Percentiles rank a stretch among this genome's conserved stretches.
Conservation (phyloP, 2,888 invertebrate species). For the Tricholauxania praeusta region DNA sequence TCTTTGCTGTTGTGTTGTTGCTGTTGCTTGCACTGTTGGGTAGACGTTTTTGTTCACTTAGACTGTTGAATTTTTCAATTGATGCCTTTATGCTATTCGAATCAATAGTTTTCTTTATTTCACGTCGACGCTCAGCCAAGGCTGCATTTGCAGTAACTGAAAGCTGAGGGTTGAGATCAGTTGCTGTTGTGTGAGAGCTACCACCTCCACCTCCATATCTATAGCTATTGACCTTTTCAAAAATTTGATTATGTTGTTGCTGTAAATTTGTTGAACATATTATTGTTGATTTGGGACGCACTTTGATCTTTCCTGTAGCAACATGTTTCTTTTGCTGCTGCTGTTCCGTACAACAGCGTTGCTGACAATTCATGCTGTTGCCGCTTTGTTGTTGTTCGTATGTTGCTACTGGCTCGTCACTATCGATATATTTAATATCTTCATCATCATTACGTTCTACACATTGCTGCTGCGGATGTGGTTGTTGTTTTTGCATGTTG, state of each 20-base stretch:
- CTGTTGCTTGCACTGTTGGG: conserved; percentile 48
- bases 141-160: conserved; percentile 20
- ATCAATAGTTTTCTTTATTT: conserved; percentile 56
- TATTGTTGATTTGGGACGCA: conserved; percentile 61
- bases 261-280: conserved; percentile 50
- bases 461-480: conserved; percentile 44
- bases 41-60: conserved; percentile 62
- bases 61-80: conserved; percentile 65
- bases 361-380: conserved; percentile 39
- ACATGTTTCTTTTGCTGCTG: conserved; percentile 8
- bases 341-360: conserved; percentile 40
- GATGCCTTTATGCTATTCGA: conserved; percentile 64
- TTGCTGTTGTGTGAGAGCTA: conserved; percentile 28
- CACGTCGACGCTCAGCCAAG: conserved; percentile 18
- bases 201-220: conserved; percentile 55
- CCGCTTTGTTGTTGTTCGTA: conserved; percentile 37
- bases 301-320: background rate
- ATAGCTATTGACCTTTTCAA: conserved; percentile 58
- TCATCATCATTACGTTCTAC: conserved; percentile 53
- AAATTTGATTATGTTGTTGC: conserved; percentile 53
- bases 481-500: conserved; percentile 46
- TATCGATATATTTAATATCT: conserved; percentile 63
- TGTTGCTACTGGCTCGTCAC: conserved; percentile 52
- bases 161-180: conserved; percentile 18
- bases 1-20: conserved; percentile 24